A percentile compares a stretch with the other conserved stretches of the same genome.
phyloP scores from a whole-genome alignment of 2,888 invertebrate species.

The Melipona bicolor region DNA sequence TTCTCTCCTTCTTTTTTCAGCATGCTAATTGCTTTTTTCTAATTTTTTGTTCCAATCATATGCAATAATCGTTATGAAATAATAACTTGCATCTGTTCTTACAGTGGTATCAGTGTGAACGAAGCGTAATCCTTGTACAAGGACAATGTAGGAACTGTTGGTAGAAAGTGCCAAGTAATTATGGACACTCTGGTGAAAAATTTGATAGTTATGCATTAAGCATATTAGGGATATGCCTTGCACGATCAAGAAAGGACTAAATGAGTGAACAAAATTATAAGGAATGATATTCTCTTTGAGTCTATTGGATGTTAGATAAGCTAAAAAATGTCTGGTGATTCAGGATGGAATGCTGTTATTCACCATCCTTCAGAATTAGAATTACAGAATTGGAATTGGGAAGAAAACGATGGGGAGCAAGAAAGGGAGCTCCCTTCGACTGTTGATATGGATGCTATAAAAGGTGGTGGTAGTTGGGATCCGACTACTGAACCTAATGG shows the following conservation, averaged over 20 bases:
- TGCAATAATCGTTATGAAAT: neutral
- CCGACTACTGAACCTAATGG: constrained; percentile 81
- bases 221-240: constrained; percentile 52
- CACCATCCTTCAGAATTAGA: constrained; percentile 86
- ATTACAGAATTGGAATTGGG: constrained; percentile 83
- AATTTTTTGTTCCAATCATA: neutral
- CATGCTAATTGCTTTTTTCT: neutral
- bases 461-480: constrained; percentile 85
- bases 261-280: constrained; percentile 67
- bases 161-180: constrained; percentile 26
- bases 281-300: constrained; percentile 76
- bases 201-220: neutral
- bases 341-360: constrained; percentile 86
- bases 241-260: constrained; percentile 38
- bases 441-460: constrained; percentile 88
- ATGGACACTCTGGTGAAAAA: constrained; percentile 5
- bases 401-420: constrained; percentile 86
- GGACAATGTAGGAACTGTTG: constrained; percentile 10
- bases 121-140: constrained; percentile 9
- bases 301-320: constrained; percentile 78
- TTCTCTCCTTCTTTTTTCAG: neutral
- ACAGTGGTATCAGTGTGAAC: constrained; percentile 16
- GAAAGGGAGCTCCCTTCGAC: constrained; percentile 87
- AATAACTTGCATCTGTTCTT: constrained; percentile 18
- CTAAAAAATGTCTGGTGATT: constrained; percentile 83